These are phyloP conservation scores for Premnoplex brunnescens DNA, from an alignment of 2,797 vertebrate genomes.

Conservation along the genomic window DNA sequence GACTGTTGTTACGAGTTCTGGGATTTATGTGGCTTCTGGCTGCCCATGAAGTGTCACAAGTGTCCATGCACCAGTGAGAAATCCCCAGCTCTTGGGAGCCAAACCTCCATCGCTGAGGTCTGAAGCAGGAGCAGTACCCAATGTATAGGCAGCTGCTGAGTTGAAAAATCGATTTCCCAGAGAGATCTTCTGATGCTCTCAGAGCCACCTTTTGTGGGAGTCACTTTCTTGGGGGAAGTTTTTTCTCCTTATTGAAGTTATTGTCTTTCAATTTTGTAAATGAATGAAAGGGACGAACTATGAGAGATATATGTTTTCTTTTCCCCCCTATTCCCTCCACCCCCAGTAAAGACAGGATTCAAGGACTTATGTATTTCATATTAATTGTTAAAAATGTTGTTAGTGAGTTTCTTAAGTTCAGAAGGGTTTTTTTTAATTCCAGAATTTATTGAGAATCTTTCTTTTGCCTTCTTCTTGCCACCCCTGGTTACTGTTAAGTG, in stretches of 20 bases:
- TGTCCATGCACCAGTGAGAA: fast-evolving
- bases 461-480: background rate
- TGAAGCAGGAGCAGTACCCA: background rate
- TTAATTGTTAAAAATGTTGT: background rate
- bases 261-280: background rate
- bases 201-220: background rate
- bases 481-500: background rate
- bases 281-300: background rate
- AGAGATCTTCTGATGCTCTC: background rate
- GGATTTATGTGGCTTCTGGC: background rate
- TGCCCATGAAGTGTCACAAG: fast-evolving
- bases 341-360: background rate
- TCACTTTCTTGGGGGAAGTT: background rate
- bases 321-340: background rate
- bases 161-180: background rate
- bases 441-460: background rate
- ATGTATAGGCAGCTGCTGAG: background rate
- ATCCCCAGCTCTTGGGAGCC: background rate
- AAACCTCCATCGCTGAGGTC: fast-evolving
- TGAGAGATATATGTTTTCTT: background rate
- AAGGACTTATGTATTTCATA: background rate
- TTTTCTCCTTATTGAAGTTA: background rate
- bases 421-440: background rate
- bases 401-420: background rate
- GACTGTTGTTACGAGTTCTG: background rate